phyloP scores from a whole-genome alignment of 2,113 vertebrate genomes.

The Tricholaema leucomelas region DNA sequence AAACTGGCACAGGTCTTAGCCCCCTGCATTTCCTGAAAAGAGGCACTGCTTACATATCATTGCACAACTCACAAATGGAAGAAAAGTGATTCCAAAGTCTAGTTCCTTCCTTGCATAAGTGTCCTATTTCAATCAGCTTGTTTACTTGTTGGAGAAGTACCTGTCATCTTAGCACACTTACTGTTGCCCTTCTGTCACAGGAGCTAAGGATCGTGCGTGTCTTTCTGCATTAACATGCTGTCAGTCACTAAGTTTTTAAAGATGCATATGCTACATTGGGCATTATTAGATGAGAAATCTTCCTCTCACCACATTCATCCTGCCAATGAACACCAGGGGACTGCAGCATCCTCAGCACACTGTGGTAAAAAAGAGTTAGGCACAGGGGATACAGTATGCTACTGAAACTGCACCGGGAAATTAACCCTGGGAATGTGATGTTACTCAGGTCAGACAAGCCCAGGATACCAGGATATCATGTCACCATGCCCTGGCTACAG shows the following conservation, averaged over 20 bases:
- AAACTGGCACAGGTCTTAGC: background rate
- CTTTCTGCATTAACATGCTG: slow-evolving; percentile 16
- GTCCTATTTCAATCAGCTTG: slow-evolving; percentile 52
- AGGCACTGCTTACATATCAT: background rate
- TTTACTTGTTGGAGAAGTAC: slow-evolving; percentile 30
- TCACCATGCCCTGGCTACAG: background rate
- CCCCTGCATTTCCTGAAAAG: background rate
- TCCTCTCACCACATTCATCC: background rate
- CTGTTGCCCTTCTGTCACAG: background rate
- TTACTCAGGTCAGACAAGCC: background rate
- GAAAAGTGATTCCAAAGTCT: background rate
- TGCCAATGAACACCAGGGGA: background rate
- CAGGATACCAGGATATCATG: background rate
- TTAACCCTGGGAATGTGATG: background rate
- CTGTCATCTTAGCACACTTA: slow-evolving; percentile 45
- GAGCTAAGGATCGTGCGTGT: background rate
- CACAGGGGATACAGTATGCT: background rate
- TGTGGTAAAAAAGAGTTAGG: background rate
- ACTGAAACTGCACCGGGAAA: background rate
- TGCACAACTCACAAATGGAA: slow-evolving; percentile 16
- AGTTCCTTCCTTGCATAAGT: slow-evolving; percentile 40
- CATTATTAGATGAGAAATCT: slow-evolving; percentile 18
- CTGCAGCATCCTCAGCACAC: background rate
- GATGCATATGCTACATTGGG: background rate
- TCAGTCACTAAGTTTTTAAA: slow-evolving; percentile 5